Conservation (phyloP, 2,113 vertebrate genomes). For the Octodon degus region DNA sequence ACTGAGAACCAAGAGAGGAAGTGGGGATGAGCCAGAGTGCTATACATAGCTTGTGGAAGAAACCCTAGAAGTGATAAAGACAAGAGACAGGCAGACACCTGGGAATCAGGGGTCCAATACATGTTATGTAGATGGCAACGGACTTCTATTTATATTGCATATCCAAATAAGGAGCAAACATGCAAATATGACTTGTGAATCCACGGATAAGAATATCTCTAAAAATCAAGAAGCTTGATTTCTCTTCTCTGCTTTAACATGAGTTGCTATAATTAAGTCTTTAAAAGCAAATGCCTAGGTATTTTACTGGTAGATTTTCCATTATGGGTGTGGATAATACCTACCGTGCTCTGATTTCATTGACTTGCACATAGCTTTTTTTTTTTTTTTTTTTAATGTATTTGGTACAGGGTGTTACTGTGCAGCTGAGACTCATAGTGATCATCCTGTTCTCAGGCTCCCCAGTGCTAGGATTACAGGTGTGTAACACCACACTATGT, state of each 20-base stretch:
- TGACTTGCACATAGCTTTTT: slow-evolving; percentile 73
- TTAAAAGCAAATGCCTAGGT: slow-evolving; percentile 78
- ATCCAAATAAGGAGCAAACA: slow-evolving; percentile 56
- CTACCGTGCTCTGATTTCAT: slow-evolving; percentile 70
- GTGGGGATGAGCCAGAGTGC: not conserved
- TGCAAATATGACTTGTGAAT: slow-evolving; percentile 60
- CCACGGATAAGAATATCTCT: slow-evolving; percentile 75
- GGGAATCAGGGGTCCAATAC: not conserved
- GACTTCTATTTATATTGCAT: slow-evolving; percentile 36
- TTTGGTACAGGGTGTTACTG: no score
- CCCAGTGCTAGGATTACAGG: no score
- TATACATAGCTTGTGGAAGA: not conserved
- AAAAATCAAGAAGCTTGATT: slow-evolving; percentile 79
- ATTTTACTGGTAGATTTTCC: slow-evolving; percentile 75
- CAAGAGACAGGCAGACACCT: not conserved
- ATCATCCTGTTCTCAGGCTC: no score
- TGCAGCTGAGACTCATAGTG: no score
- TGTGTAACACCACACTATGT: no score
- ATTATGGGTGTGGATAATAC: slow-evolving; percentile 56
- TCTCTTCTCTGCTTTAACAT: slow-evolving; percentile 71
- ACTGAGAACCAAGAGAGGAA: not conserved
- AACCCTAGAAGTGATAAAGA: not conserved
- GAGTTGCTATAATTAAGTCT: slow-evolving; percentile 79
- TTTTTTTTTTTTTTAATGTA: no score
- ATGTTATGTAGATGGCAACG: not conserved